Evolutionary conservation across 2,797 vertebrate genomes (phyloP), one percentile per base, ranked within the genome.

Genomic region (Hemibagrus guttatus): DNA sequence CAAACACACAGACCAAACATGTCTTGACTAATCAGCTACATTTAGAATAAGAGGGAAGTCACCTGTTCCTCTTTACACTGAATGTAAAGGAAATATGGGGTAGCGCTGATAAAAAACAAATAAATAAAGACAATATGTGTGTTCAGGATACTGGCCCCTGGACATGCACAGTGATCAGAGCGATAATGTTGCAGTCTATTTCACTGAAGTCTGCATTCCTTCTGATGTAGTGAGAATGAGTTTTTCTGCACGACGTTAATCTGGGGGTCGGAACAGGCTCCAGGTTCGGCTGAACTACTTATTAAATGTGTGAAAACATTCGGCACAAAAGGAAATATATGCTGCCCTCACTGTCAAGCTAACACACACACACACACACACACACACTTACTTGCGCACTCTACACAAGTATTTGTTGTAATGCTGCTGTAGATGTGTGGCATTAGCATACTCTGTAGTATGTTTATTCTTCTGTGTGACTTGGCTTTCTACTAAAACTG

Each of bases 241-340:
- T 56, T 58, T 58, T 56, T 71, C 28, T 26, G 49, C 63, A 21
- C 14, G 19, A 84, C 26, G 49, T 61, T 59, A 42, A 49, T 72
- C 52, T 52, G 17, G 11, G 83, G 71, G 71, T 52, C 35, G 39
- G 56, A n/a, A 84, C 56, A 84, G 71, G 58, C 69, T 84, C 58
- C n/a, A 42, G 35, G 56, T 69, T 75, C n/a, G 31, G 69, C 31
- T 71, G 19, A 58, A 72, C 31, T n/a, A 54, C 52, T 84, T 72
- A 84, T 61, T 84, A 75, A 84, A 74, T 46, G 83, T 84, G 83
- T 63, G 39, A 84, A 75, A 74, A 63, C 39, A 46, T 81, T 81
- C 14, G 23, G 4, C 21, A 19, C 2, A 28, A 63, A 46, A 28
- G 26, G 9, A 13, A 74, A 75, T 28, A 49, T 80, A 61, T 80